Base-by-base conservation (phyloP, 1,140 invertebrate genomes). In the Atta texana region DNA sequence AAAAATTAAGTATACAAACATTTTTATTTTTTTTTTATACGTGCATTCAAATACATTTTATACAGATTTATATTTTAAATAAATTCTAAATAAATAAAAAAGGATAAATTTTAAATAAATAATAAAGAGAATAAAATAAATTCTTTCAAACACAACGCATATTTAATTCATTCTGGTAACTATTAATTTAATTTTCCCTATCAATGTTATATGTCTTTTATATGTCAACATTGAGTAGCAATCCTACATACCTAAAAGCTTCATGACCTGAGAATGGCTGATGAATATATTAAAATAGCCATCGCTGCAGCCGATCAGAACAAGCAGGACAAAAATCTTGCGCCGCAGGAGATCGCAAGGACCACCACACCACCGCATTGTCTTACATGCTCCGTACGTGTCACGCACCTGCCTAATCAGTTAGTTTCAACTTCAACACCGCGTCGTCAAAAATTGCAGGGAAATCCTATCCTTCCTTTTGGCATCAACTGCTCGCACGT, bases 221-320 rank as follows among this genome's bases (percentile, higher is more conserved):
- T 34, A 10, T 34, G 7, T 24, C 28, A 39, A 78, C 24, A 51
- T 78, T 16, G 28, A 61, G 0, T 7, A 4, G n/a, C 34, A 71
- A 5, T 49, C 14, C 10, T 75, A 84, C 94, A 96, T 95, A 97
- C 97, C 97, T 93, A 97, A 94, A 88, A 97, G 95, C 94, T 97
- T 97, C 96, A 97, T 97, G 91, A 97, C 97, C 95, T 97, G 97
- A 69, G 96, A 96, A 93, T 97, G 96, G 93, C 97, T 97, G 95
- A 97, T 97, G 94, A 97, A 97, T 91, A 97, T 96, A 93, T 97
- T 97, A 86, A 97, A 96, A 95, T 97, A 97, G 92, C 96, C 96
- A 88, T 95, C 92, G 92, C 92, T 91, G 86, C 94, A 93, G 21
- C 92, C 85, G 18, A 93, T 81, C 21, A 93, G 78, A 31, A 93